Percentiles rank a stretch among this genome's conserved stretches.
phyloP scores from a whole-genome alignment of 2,113 vertebrate genomes.

The Trichechus manatus region DNA sequence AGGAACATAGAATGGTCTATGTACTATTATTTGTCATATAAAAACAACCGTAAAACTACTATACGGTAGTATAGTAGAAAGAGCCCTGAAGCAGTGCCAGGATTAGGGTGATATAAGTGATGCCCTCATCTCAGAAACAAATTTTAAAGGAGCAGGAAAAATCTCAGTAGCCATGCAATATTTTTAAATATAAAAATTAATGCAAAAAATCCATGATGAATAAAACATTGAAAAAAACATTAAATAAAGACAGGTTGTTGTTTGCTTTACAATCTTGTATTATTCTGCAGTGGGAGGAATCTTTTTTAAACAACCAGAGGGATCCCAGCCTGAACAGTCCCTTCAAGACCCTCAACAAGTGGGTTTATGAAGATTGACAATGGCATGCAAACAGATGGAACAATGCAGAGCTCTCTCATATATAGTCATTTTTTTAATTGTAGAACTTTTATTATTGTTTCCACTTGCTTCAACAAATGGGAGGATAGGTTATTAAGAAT shows the following conservation, averaged over 20 bases:
- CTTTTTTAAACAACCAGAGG: not conserved
- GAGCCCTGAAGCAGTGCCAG: not conserved
- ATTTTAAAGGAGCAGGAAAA: not conserved
- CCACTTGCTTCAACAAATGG: not conserved
- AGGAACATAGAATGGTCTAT: not conserved
- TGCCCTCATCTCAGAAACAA: not conserved
- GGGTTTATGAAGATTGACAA: not conserved
- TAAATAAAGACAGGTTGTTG: not conserved
- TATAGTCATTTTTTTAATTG: not conserved
- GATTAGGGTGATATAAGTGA: not conserved
- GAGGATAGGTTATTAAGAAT: not conserved
- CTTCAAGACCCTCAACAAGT: not conserved
- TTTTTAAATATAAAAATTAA: not conserved
- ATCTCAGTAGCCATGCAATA: not conserved
- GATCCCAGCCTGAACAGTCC: rapidly evolving
- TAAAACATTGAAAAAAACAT: not conserved
- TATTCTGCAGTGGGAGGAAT: not conserved
- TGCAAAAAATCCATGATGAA: not conserved
- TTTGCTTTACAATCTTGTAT: not conserved
- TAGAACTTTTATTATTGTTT: not conserved
- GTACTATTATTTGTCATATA: not conserved
- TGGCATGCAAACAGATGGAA: not conserved
- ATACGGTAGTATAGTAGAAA: not conserved
- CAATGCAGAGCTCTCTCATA: not conserved
- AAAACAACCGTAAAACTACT: not conserved